Conservation (phyloP, 2,888 invertebrate species). For the Chaetogeoica ovagalla region DNA sequence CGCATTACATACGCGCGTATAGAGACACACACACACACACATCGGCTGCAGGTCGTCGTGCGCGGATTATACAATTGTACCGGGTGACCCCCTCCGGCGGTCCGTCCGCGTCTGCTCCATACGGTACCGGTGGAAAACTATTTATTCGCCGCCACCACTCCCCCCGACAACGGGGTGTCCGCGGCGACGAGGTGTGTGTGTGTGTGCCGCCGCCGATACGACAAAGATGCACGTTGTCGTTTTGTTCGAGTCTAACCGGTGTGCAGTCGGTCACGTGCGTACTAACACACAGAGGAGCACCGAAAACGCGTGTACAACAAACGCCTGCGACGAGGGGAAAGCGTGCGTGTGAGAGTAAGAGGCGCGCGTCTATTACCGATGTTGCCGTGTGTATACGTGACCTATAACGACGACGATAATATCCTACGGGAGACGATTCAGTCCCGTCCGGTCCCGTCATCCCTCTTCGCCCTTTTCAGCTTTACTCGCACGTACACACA, state of each 20-base stretch:
- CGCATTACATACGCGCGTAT: conserved; percentile 9
- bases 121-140: background rate
- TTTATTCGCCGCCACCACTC: conserved; percentile 14
- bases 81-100: no score
- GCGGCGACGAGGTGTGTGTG: background rate
- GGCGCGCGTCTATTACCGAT: background rate
- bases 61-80: no score
- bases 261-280: background rate
- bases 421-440: no score
- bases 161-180: background rate
- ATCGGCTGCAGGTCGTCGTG: no score
- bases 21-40: background rate
- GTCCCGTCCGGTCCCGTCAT: background rate
- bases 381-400: background rate
- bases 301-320: background rate
- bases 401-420: no score
- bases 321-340: background rate
- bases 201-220: no score
- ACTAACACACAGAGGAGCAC: background rate
- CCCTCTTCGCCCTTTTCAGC: no score
- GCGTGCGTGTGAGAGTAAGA: no score
- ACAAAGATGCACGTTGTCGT: background rate
- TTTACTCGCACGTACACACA: background rate
- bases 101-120: no score
- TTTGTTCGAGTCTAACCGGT: background rate